Evolutionary conservation across 2,888 invertebrate species (phyloP).

Genomic region (Drosophila nr. perissopoda): DNA sequence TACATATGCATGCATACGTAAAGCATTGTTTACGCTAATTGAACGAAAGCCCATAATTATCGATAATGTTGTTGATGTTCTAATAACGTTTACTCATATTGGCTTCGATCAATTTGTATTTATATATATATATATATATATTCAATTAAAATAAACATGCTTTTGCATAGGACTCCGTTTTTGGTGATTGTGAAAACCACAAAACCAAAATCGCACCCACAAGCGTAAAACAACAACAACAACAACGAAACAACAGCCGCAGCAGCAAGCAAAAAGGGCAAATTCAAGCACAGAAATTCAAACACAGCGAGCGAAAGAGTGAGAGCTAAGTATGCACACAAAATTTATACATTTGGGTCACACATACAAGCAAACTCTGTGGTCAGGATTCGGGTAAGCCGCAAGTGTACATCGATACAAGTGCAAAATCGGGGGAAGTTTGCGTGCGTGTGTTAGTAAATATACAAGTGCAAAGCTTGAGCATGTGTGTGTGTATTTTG

Average conservation of each 20-base stretch:
- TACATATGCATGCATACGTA: neutral
- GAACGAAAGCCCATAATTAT: neutral
- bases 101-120: neutral
- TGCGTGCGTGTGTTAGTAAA: neutral
- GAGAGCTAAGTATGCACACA: neutral
- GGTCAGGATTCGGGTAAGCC: neutral
- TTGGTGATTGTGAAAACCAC: slow-evolving; percentile 34
- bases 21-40: neutral
- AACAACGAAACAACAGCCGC: neutral
- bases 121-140: neutral
- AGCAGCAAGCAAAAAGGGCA: slow-evolving; percentile 25
- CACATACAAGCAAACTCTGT: neutral
- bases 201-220: slow-evolving; percentile 55
- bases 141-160: neutral
- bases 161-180: neutral
- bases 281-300: slow-evolving; percentile 6
- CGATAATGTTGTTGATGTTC: neutral
- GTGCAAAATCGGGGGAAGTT: neutral
- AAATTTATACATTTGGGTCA: neutral
- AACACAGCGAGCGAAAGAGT: neutral
- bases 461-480: neutral
- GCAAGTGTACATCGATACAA: neutral
- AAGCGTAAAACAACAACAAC: slow-evolving; percentile 20
- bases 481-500: neutral
- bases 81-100: neutral